These are phyloP conservation scores for Sceloporus tristichus DNA, from an alignment of 2,113 vertebrate species.

Conservation along the genomic window DNA sequence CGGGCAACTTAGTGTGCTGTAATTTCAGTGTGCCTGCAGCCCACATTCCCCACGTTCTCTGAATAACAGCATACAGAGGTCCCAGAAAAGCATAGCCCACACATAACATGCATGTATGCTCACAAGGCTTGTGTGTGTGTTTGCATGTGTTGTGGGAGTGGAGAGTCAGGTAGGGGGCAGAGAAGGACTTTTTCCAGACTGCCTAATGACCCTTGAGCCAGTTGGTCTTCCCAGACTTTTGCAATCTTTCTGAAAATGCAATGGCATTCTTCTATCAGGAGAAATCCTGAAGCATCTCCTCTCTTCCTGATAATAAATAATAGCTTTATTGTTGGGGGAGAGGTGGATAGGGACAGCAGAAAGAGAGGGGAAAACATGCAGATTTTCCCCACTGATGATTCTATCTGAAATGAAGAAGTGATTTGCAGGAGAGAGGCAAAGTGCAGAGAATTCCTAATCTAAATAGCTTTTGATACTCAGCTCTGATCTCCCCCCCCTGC, in stretches of 20 bases:
- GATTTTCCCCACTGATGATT: conserved; percentile 46
- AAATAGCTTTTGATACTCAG: conserved; percentile 36
- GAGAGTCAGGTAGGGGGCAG: not conserved
- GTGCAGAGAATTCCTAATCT: conserved; percentile 45
- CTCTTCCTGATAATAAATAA: conserved; percentile 58
- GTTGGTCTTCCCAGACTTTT: conserved; percentile 67
- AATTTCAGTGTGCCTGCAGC: not conserved
- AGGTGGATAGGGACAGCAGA: not conserved
- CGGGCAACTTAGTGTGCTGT: not conserved
- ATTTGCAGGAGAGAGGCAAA: not conserved
- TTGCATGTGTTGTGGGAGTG: not conserved
- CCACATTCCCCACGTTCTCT: conserved; percentile 23
- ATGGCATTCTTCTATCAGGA: conserved; percentile 47
- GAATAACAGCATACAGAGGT: conserved; percentile 44
- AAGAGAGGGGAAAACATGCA: conserved; percentile 27
- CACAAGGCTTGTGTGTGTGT: not conserved
- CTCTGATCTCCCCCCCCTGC: not conserved
- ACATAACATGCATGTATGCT: not conserved
- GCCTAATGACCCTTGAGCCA: conserved; percentile 65
- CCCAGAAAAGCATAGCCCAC: conserved; percentile 35
- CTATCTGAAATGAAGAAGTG: conserved; percentile 52
- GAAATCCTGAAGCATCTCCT: conserved; percentile 36
- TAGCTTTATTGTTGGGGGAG: conserved; percentile 56
- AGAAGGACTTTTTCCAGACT: not conserved
- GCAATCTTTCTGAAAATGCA: conserved; percentile 35